Conservation (phyloP, 1,140 invertebrate species). For the Laodelphax striatellus region DNA sequence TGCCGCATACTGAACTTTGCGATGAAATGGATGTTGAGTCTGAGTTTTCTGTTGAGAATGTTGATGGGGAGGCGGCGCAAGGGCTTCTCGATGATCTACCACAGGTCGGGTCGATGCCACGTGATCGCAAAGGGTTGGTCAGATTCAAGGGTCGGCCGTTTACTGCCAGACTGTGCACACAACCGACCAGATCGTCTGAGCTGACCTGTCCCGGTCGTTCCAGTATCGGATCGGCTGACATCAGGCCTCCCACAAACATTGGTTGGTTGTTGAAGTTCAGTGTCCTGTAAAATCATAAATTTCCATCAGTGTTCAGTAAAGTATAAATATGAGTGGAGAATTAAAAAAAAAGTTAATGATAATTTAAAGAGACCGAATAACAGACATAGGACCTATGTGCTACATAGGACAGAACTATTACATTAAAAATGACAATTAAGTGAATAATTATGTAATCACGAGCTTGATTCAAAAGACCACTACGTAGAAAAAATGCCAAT, state of each 20-base stretch:
- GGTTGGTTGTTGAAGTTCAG: slow-evolving; percentile 87
- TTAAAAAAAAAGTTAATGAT: too few species aligned
- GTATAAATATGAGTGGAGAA: too few species aligned
- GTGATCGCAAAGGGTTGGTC: slow-evolving; percentile 56
- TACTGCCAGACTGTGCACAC: slow-evolving; percentile 77
- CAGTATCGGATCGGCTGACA: slow-evolving; percentile 68
- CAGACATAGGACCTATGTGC: too few species aligned
- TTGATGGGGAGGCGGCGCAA: slow-evolving; percentile 30
- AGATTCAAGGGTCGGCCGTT: slow-evolving; percentile 73
- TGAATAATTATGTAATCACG: too few species aligned
- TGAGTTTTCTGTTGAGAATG: slow-evolving; percentile 12
- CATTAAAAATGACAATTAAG: too few species aligned
- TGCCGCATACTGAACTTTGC: slow-evolving; percentile 43
- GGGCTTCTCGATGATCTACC: slow-evolving; percentile 45
- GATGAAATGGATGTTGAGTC: slow-evolving; percentile 29
- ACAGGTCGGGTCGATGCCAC: slow-evolving; percentile 63
- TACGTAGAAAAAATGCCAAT: too few species aligned
- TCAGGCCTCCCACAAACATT: slow-evolving; percentile 72
- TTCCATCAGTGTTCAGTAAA: too few species aligned
- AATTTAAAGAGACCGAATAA: too few species aligned
- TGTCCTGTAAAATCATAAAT: slow-evolving; percentile 46
- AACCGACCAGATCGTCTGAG: slow-evolving; percentile 86
- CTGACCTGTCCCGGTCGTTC: slow-evolving; percentile 78
- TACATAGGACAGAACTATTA: too few species aligned
- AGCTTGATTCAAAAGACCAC: too few species aligned